A percentile compares a stretch with the other conserved stretches of the same genome.
These are phyloP conservation scores for Muscicapa adusta DNA, from an alignment of 2,113 vertebrate species.

Conservation along the genomic window DNA sequence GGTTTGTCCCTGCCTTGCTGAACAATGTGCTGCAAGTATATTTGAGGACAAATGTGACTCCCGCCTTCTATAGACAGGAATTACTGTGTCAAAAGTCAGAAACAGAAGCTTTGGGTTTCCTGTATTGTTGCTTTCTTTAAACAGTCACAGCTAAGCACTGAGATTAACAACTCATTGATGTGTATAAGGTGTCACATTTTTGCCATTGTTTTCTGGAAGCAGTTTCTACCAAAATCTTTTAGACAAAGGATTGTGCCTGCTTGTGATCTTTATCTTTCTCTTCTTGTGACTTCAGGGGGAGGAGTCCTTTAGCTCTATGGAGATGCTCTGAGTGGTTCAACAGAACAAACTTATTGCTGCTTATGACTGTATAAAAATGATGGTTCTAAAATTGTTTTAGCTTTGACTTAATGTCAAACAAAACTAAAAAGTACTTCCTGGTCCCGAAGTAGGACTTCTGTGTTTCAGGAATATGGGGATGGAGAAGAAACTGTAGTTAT, in stretches of 20 bases:
- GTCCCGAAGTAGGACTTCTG: neutral
- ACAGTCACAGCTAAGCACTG: neutral
- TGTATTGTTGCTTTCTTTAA: neutral
- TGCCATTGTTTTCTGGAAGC: neutral
- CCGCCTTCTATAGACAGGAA: neutral
- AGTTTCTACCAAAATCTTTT: neutral
- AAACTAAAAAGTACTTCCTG: neutral
- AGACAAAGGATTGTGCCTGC: neutral
- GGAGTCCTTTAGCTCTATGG: neutral
- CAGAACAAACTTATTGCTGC: neutral
- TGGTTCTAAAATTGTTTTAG: neutral
- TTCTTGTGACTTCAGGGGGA: neutral
- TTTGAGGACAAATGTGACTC: neutral
- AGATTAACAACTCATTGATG: neutral
- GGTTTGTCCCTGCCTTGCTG: neutral
- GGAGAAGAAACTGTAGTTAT: neutral
- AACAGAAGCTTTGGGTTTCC: neutral
- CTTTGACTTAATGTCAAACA: neutral
- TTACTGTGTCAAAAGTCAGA: neutral
- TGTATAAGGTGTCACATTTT: neutral
- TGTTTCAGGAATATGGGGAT: neutral
- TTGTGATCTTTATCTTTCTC: neutral
- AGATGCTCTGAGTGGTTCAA: neutral
- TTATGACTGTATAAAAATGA: neutral
- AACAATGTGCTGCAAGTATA: neutral